Base-by-base conservation (phyloP, 2,888 invertebrate species). In the Carabus problematicus region DNA sequence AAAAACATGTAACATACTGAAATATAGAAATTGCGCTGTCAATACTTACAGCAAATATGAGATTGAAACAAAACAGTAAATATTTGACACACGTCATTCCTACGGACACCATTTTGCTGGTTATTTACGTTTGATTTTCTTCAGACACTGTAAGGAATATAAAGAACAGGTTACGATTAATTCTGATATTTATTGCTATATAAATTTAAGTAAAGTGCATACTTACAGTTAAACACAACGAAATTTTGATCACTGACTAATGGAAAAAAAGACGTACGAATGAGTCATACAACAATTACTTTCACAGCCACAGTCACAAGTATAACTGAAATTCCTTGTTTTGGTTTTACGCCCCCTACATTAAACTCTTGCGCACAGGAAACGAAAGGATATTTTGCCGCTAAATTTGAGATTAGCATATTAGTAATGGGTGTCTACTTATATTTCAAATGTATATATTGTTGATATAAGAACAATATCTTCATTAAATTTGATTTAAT, bases 1-100 rank as follows among this genome's bases (percentile, higher is more conserved):
- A 52, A 52, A 52, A 52, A 52, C 52, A 14, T 56, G 12, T 8
- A 56, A n/a, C 3, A 29, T 56, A 56, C 39, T 18, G 14, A 3
- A 7, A 56, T n/a, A 14, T 39, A 56, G 3, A 39, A 12, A 39
- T 56, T 12, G 29, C 12, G 29, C n/a, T 56, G 19, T 42, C 54
- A 42, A 63, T 75, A 87, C 93, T 90, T 84, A 95, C 95, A 83
- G 93, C 94, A 84, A 94, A 92, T 74, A 94, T 82, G 75, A 94
- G 87, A 83, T 95, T 95, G 86, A 94, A 94, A 75, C 91, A 86
- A 82, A 95, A 94, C 60, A 95, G 87, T 71, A 95, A 86, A 81
- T 93, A 95, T 84, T 95, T 95, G 76, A 95, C 89, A 84, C 94
- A 94, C 76, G 92, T 89, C 89, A 93, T 91, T 79, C 92, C 92